Conservation (phyloP, 2,888 invertebrate genomes). For the Syritta pipiens region DNA sequence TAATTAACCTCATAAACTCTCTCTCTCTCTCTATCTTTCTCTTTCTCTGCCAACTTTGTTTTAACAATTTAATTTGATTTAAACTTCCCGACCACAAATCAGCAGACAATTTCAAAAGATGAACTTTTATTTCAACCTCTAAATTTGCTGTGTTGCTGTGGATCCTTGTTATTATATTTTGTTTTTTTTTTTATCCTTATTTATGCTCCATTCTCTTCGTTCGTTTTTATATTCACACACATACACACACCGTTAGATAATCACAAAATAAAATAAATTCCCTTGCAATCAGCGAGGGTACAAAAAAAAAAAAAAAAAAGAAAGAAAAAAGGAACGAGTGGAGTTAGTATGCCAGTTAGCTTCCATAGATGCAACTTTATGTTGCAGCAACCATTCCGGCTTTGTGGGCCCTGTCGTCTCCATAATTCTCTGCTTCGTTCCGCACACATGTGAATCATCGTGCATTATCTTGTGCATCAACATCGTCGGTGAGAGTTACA, state of each 20-base stretch:
- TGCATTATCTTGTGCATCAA: conserved; percentile 44
- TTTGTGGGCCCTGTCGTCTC: neutral
- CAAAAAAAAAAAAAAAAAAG: no score
- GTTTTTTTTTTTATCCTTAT: no score
- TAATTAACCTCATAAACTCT: no score
- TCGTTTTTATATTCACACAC: no score
- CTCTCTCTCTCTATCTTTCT: neutral
- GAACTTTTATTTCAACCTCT: conserved; percentile 24
- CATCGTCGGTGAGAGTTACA: conserved; percentile 24
- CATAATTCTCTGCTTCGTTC: conserved; percentile 7
- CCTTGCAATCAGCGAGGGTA: conserved; percentile 20
- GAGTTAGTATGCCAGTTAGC: no score
- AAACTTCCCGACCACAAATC: conserved; percentile 39
- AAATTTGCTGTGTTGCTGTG: conserved; percentile 13
- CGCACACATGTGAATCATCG: conserved; percentile 24
- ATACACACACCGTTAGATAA: conserved; percentile 28
- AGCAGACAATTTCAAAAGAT: conserved; percentile 35
- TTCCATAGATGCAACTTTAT: conserved; percentile 61
- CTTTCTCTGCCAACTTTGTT: neutral
- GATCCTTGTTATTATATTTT: conserved; percentile 7
- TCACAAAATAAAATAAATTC: conserved; percentile 56
- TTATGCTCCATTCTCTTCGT: neutral
- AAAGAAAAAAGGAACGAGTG: no score
- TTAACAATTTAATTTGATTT: conserved; percentile 43
- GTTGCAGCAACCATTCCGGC: conserved; percentile 16